A percentile compares a stretch with the other conserved stretches of the same genome.
These are phyloP conservation scores for Catharus ustulatus DNA, from an alignment of 2,797 vertebrate species.

Conservation along the genomic window DNA sequence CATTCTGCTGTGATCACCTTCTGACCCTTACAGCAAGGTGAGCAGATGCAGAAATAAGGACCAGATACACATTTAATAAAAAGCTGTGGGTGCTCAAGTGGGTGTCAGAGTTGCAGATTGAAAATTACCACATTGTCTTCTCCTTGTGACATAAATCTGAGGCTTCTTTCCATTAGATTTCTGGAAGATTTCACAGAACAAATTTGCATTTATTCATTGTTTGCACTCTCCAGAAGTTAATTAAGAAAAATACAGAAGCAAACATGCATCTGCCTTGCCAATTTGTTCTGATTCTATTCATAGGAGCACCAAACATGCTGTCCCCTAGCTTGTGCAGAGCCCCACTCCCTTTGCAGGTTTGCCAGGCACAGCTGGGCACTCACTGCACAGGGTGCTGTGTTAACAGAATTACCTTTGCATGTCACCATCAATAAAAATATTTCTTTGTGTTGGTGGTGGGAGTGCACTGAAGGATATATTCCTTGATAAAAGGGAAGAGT, in stretches of 20 bases:
- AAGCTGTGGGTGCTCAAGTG: neutral
- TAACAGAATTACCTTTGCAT: neutral
- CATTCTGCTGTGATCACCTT: neutral
- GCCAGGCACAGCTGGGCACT: neutral
- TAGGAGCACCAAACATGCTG: neutral
- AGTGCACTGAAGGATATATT: neutral
- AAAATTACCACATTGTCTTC: neutral
- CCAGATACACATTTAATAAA: neutral
- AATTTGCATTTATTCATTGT: constrained; percentile 14
- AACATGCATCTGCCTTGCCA: neutral
- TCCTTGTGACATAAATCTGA: neutral
- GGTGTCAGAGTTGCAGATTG: neutral
- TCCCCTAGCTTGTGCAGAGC: neutral
- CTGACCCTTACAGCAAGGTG: neutral
- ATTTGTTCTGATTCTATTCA: neutral
- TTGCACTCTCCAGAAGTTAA: constrained; percentile 4
- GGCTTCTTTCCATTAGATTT: neutral
- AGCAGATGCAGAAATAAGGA: neutral
- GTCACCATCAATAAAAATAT: neutral
- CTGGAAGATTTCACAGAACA: neutral
- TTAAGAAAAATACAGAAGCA: neutral
- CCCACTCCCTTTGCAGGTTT: neutral
- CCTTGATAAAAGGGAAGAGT: neutral
- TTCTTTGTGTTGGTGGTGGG: neutral
- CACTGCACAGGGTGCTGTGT: neutral